Percentiles rank a stretch among this genome's conserved stretches.
These are phyloP conservation scores for Phoxinus dragarum DNA, from an alignment of 2,797 vertebrate species.

Conservation along the genomic window DNA sequence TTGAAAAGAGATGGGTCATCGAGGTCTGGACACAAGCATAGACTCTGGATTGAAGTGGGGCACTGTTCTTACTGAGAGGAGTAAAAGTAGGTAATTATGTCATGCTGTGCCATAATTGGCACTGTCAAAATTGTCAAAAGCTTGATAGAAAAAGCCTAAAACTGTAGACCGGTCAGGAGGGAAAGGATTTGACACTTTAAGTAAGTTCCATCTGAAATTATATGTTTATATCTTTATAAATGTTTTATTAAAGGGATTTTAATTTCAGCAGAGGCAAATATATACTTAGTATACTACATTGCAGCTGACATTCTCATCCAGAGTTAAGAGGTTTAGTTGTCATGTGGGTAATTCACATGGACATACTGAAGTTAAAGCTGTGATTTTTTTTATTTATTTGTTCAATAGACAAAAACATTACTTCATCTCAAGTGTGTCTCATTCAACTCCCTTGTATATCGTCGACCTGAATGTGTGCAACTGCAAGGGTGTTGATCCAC, in stretches of 20 bases:
- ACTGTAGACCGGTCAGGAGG: background rate
- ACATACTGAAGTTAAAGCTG: background rate
- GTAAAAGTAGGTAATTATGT: conserved; percentile 39
- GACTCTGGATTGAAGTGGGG: conserved; percentile 24
- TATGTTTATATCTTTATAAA: background rate
- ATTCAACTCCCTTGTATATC: too few relatives aligned
- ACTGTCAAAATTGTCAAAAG: conserved; percentile 21
- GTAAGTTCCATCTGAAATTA: background rate
- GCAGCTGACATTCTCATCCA: background rate
- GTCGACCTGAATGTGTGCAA: too few relatives aligned
- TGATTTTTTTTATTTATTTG: background rate
- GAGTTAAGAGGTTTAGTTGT: conserved; percentile 1
- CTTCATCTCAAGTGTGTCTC: too few relatives aligned
- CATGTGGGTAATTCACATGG: background rate
- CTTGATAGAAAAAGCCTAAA: conserved; percentile 1
- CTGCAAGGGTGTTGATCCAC: too few relatives aligned
- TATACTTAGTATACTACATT: background rate
- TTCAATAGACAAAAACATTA: too few relatives aligned
- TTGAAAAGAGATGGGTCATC: conserved; percentile 15
- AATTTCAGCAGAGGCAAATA: background rate
- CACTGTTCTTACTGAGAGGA: conserved; percentile 12
- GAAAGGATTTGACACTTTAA: background rate
- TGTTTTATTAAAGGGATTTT: conserved; percentile 7
- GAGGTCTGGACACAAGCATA: conserved; percentile 7
- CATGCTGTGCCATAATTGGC: conserved; percentile 34